Evolutionary conservation across 2,888 invertebrate species (phyloP), one percentile per base, ranked within the genome.

Genomic region (Eupeodes luniger): DNA sequence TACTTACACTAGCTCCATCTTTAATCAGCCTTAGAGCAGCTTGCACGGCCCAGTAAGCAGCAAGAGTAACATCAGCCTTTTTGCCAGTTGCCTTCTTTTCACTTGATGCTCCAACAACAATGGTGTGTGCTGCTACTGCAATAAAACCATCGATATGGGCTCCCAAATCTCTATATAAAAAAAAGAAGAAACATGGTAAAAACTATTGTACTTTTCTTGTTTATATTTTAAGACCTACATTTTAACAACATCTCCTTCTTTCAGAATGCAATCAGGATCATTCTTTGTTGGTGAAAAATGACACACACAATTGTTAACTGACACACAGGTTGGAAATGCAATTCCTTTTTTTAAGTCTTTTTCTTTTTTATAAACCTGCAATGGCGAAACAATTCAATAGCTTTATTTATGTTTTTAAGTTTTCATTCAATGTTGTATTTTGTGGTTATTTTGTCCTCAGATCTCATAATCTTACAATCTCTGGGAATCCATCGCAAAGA

Each of bases 61-160:
- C 99, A 91, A 98, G 94, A 76, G 99, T 96, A 14, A 97, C 99
- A 95, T 99, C 99, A 59, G 99, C 99, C 92, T 97, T 97, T 84
- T 97, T 95, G 9, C 99, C 99, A 14, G 96, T 96, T 19, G 97
- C 96, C 94, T 97, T 97, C 72, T 95, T 95, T 86, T 96, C 96
- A 90, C 94, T 93, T 34, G 95, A 94, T 61, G 97, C 96, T 70
- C 98, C 98, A 91, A 99, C 96, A 77, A 98, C 96, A 89, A 99
- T 94, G 6, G 99, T 98, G 93, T 99, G 99, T 44, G 99, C 99
- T 77, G 98, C 99, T 72, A 99, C 99, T 70, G 99, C 99, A 92
- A 99, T 98, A 93, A 98, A 99, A 53, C 99, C 99, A 95, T 99
- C 99, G 92, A 99, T 97, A 93, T 99, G 99, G 89, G 98, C 98